Base-by-base conservation (phyloP, 2,888 invertebrate genomes). In the Aricia artaxerxes region DNA sequence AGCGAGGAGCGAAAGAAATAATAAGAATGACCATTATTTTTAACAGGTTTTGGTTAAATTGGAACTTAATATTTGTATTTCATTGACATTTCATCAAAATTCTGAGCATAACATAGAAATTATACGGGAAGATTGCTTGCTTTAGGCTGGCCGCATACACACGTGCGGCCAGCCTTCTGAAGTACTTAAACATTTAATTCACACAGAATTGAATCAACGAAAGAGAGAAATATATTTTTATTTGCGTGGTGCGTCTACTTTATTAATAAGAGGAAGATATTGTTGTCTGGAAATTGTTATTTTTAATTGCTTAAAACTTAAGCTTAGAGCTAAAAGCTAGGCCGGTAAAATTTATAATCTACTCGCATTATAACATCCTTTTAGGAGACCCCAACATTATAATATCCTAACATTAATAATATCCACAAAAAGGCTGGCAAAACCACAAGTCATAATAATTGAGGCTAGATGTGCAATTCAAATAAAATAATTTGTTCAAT, bases 371-470 rank as follows among this genome's bases (percentile, higher is more conserved):
- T 4, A 64, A 64, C 9, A 69, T 35, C 69, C 69, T 69, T 69
- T 69, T 35, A 69, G 69, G 35, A 31, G 13, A 31, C 13, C 9
- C 69, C 35, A 69, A 69, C 38, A 31, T 38, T 13, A 69, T 69
- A 69, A 69, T 69, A 69, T 35, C 13, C 13, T 69, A 38, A 69
- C 69, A 69, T 69, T 69, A 69, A 35, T 69, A 69, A 69, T 69
- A 69, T 69, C 69, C 69, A 69, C 5, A 69, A 13, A 69, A 69
- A 69, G 57, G 57, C 16, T 69, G 35, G 2, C 69, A 24, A 64
- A 9, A 24, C 24, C 11, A 64, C 11, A 31, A 9, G 24, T 24
- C 24, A 64, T 64, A 31, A 64, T 64, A 31, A 64, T 64, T 64
- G 11, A 64, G 64, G 31, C 64, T 64, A 64, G 2, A 16, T 4